Evolutionary conservation across 2,113 vertebrate species (phyloP).

Genomic region (Albula glossodonta): DNA sequence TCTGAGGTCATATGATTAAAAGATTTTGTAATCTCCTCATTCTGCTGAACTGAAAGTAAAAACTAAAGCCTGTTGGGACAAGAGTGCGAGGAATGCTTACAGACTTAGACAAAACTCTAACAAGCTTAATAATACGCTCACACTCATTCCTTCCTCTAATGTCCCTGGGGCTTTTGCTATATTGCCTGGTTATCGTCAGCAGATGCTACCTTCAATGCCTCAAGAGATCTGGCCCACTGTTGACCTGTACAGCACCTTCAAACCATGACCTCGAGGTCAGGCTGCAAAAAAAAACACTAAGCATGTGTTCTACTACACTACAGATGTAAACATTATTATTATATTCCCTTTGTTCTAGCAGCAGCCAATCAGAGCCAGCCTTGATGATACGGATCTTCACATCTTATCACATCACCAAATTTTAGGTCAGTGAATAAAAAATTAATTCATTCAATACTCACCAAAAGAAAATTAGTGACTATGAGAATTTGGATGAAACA

Average conservation of each 20-base stretch:
- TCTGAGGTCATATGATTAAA: background rate
- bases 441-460: too few species aligned
- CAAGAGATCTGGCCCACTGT: background rate
- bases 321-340: too few species aligned
- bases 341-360: too few species aligned
- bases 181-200: background rate
- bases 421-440: too few species aligned
- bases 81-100: slow-evolving; percentile 28
- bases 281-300: background rate
- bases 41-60: slow-evolving; percentile 12
- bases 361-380: too few species aligned
- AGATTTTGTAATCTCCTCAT: slow-evolving; percentile 1
- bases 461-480: too few species aligned
- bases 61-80: slow-evolving; percentile 19
- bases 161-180: background rate
- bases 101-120: slow-evolving; percentile 4
- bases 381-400: too few species aligned
- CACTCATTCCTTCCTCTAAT: background rate
- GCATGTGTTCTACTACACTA: too few species aligned
- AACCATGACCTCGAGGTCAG: background rate
- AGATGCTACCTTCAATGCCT: background rate
- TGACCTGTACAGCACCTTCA: background rate
- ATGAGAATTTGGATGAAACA: too few species aligned
- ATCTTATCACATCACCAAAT: too few species aligned
- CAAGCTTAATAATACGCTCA: background rate